Conservation (phyloP, 1,140 invertebrate genomes). For the Chrysomallon squamiferum region DNA sequence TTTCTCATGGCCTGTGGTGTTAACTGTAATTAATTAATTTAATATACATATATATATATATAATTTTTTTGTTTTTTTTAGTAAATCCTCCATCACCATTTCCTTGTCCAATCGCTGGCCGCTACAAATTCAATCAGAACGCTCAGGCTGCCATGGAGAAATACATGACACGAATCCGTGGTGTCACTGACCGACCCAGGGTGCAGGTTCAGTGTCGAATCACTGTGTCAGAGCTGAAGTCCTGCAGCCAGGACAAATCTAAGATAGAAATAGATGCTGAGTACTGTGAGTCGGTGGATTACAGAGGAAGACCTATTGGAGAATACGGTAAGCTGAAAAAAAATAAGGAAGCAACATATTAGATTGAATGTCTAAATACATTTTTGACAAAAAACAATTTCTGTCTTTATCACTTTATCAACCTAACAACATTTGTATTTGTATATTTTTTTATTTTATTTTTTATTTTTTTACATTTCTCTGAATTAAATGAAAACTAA, state of each 20-base stretch:
- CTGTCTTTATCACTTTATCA: too few species aligned
- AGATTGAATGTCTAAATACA: too few species aligned
- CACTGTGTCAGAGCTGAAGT: conserved; percentile 88
- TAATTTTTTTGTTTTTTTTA: conserved; percentile 59
- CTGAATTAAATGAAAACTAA: too few species aligned
- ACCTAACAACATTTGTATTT: too few species aligned
- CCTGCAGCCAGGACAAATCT: conserved; percentile 85
- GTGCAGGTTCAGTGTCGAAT: conserved; percentile 92
- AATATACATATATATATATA: too few species aligned
- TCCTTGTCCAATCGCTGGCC: conserved; percentile 93
- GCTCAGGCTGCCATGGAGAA: conserved; percentile 75
- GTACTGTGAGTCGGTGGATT: conserved; percentile 94
- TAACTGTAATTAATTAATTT: too few species aligned
- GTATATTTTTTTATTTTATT: too few species aligned
- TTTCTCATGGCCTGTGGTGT: too few species aligned
- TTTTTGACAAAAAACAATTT: too few species aligned
- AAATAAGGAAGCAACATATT: too few species aligned
- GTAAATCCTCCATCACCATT: conserved; percentile 91
- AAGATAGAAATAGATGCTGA: conserved; percentile 92
- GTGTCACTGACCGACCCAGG: conserved; percentile 90
- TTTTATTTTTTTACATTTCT: too few species aligned
- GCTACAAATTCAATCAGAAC: conserved; percentile 90
- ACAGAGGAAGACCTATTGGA: conserved; percentile 86
- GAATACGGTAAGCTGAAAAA: conserved; percentile 60
- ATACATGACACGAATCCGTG: conserved; percentile 93